These are phyloP conservation scores for Neoarius graeffei DNA, from an alignment of 2,113 vertebrate species.

Conservation along the genomic window DNA sequence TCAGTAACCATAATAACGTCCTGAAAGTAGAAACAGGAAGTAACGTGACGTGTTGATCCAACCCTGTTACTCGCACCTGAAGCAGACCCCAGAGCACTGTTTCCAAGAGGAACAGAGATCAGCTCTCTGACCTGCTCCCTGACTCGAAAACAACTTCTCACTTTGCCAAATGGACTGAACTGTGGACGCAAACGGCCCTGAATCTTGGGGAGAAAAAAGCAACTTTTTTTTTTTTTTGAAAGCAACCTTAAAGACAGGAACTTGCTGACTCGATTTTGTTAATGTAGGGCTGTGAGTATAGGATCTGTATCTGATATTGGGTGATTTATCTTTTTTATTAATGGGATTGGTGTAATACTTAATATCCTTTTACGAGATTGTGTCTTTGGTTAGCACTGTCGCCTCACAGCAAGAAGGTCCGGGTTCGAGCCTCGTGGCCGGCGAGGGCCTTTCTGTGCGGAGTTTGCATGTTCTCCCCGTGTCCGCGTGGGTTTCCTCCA, in stretches of 20 bases:
- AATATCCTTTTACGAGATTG: neutral
- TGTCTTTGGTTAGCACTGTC: neutral
- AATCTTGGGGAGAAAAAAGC: too few species aligned
- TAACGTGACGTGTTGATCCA: neutral
- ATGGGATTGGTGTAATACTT: neutral
- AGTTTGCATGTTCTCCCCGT: too few species aligned
- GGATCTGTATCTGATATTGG: neutral
- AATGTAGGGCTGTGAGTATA: neutral
- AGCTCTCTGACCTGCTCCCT: too few species aligned
- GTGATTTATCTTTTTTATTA: neutral
- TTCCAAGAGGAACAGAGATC: neutral
- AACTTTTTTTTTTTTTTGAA: too few species aligned
- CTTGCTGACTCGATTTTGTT: neutral
- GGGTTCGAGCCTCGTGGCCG: too few species aligned
- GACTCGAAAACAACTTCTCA: neutral
- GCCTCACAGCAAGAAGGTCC: too few species aligned
- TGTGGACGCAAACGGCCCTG: neutral
- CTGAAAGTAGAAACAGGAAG: neutral
- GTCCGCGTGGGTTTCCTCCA: too few species aligned
- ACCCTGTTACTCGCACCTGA: neutral
- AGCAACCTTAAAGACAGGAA: neutral
- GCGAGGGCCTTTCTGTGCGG: too few species aligned
- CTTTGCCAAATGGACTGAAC: neutral
- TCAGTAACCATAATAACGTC: too few species aligned
- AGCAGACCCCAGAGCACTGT: neutral